Base-by-base conservation (phyloP, 1,140 invertebrate species). In the Diachasmimorpha longicaudata region DNA sequence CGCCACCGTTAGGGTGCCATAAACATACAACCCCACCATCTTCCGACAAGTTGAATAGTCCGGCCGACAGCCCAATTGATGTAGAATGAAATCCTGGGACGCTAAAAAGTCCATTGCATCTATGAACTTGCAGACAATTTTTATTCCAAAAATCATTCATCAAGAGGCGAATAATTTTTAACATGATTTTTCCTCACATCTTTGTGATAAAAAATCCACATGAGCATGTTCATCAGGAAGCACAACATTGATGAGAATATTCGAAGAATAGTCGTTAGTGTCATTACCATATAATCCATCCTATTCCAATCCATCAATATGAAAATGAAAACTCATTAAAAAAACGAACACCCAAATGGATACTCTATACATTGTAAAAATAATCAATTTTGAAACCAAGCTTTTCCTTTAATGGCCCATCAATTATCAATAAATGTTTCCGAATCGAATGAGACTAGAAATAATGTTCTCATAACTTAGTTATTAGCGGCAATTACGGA, bases 11-110 rank as follows among this genome's bases (percentile, higher is more conserved):
- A 72, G 4, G 9, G 70, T 48, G 0, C 46, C 68, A 46, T 67
- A 73, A 69, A 77, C 63, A 48, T 44, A 77, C 23, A 13, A 16
- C 14, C 44, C 14, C 2, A 77, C 42, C 9, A 77, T 72, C 37
- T 55, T 73, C 6, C 42, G 16, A 52, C 39, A 52, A 19, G 13
- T 39, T 44, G 21, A 31, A 23, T 69, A 77, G 31, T 72, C 23
- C 1, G 36, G 48, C 1, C 31, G 42, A 52, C 75, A 77, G 36
- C 44, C 67, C 37, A 72, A 67, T 72, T 68, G 44, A 0, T 71
- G 44, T n/a, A 76, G 36, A 52, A 72, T 31, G 11, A 66, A 10
- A 44, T 72, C 23, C 37, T 76, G 75, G 1, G 25, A 14, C 3
- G 69, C 31, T 4, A 76, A 39, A 4, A 19, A 52, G 6, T 76